phyloP scores from a whole-genome alignment of 2,888 invertebrate species.

The Stenichneumon culpator region DNA sequence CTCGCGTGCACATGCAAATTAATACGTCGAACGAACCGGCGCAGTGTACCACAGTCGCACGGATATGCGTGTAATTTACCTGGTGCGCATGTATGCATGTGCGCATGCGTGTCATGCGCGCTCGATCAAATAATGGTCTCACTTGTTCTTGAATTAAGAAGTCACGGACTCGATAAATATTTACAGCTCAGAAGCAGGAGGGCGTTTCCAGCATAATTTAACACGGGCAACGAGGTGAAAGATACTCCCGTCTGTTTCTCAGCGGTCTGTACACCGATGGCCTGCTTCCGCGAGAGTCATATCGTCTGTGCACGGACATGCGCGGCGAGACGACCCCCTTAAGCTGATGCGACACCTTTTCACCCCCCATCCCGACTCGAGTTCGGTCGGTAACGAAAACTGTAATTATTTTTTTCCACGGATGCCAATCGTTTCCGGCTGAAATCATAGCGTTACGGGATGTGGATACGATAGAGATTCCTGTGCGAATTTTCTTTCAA shows the following conservation, averaged over 20 bases:
- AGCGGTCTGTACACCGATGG: not conserved
- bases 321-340: no score
- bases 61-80: slow-evolving; percentile 17
- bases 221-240: not conserved
- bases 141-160: not conserved
- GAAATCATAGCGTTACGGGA: not conserved
- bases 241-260: not conserved
- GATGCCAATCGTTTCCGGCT: no score
- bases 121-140: slow-evolving; percentile 6
- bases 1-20: slow-evolving; percentile 70
- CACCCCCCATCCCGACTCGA: no score
- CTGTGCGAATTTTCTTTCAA: not conserved
- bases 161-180: not conserved
- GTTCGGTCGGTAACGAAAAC: not conserved
- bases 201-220: not conserved
- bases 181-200: not conserved
- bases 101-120: not conserved
- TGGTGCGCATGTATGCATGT: not conserved
- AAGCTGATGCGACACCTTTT: not conserved
- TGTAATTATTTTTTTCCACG: no score
- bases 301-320: no score
- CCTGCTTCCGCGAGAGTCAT: no score
- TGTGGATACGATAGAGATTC: not conserved
- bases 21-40: slow-evolving; percentile 66
- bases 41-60: slow-evolving; percentile 48